Conservation (phyloP, 2,797 vertebrate genomes). For the Enteromius unitaeniatus region DNA sequence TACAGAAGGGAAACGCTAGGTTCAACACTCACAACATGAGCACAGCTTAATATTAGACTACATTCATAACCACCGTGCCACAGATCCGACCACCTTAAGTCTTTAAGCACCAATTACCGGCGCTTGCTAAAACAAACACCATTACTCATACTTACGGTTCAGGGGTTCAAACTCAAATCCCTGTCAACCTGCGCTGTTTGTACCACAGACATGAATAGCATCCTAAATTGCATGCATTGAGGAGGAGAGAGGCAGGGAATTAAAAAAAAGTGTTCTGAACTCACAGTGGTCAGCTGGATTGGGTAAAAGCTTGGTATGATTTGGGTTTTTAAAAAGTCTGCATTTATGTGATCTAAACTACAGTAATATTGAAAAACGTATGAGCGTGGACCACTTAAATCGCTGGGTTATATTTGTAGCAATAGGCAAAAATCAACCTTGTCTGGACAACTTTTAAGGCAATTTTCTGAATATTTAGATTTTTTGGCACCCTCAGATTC, state of each 20-base stretch:
- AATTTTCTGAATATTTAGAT: too few relatives aligned
- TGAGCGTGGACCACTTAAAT: too few relatives aligned
- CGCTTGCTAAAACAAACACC: conserved; percentile 1
- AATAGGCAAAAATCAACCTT: too few relatives aligned
- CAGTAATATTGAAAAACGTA: not conserved
- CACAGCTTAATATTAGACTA: not conserved
- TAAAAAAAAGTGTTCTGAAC: not conserved
- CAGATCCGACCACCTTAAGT: not conserved
- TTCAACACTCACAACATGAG: not conserved
- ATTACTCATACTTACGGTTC: not conserved
- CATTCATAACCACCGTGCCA: not conserved
- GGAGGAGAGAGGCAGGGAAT: too few relatives aligned
- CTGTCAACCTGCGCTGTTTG: not conserved
- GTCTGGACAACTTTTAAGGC: too few relatives aligned
- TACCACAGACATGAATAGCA: not conserved
- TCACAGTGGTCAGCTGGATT: not conserved
- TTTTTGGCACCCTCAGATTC: too few relatives aligned
- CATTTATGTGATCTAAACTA: not conserved
- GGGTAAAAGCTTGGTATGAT: not conserved
- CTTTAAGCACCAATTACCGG: not conserved
- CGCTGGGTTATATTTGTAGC: too few relatives aligned
- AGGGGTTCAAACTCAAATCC: not conserved
- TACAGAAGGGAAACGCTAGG: not conserved
- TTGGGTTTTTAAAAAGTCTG: not conserved
- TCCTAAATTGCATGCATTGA: not conserved